These are phyloP conservation scores for Bombus turneri DNA, from an alignment of 1,140 invertebrate genomes.

Conservation along the genomic window DNA sequence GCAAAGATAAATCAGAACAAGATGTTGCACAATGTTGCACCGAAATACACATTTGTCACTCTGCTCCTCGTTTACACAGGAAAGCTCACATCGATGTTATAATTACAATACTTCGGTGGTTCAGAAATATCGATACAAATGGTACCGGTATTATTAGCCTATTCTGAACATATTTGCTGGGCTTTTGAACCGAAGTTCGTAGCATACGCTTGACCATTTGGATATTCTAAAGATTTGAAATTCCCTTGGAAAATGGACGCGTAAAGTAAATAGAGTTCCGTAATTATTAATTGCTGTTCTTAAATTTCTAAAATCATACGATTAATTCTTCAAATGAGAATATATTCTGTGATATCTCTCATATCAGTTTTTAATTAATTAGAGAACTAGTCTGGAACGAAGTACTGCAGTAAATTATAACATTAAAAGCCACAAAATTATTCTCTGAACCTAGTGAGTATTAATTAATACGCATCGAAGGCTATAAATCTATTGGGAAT, in stretches of 20 bases:
- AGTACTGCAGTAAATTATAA: no score
- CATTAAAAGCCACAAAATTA: no score
- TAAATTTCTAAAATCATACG: no score
- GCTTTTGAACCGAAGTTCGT: not conserved
- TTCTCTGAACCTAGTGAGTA: no score
- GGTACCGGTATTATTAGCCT: not conserved
- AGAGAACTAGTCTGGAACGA: no score
- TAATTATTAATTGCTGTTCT: no score
- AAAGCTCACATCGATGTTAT: not conserved
- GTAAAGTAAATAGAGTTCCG: no score
- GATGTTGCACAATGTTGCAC: conserved; percentile 13
- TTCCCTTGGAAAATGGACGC: not conserved
- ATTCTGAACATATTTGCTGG: not conserved
- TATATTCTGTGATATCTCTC: no score
- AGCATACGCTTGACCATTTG: not conserved
- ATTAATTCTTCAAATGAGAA: no score
- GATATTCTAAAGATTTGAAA: not conserved
- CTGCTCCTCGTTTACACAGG: not conserved
- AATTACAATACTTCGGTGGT: not conserved
- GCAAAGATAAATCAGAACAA: conserved; percentile 9
- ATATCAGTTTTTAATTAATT: no score
- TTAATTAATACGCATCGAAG: no score
- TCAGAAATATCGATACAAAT: not conserved
- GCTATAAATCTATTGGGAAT: no score
- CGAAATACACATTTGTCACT: conserved; percentile 16